Conservation (phyloP, 2,113 vertebrate species). For the Oxyruncus cristatus region DNA sequence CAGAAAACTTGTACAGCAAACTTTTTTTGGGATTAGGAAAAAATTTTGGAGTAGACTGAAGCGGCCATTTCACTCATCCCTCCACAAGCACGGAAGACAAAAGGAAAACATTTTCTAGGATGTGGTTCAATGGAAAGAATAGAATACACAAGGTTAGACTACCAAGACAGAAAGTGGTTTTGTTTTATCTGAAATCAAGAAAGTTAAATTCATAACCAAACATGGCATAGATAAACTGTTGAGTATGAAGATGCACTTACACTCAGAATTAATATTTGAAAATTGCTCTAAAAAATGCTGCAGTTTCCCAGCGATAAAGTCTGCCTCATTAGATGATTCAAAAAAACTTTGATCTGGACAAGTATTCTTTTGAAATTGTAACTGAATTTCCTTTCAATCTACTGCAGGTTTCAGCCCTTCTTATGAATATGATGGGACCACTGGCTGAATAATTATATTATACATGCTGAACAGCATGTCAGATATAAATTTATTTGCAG, state of each 20-base stretch:
- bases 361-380: not conserved
- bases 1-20: constrained; percentile 13
- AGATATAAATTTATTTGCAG: not conserved
- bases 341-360: not conserved
- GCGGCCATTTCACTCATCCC: not conserved
- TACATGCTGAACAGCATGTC: not conserved
- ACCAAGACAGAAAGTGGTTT: not conserved
- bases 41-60: not conserved
- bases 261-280: not conserved
- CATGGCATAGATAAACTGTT: not conserved
- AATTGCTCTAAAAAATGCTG: not conserved
- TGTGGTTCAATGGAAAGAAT: not conserved
- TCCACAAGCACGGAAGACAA: not conserved
- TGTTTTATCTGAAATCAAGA: not conserved
- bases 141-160: not conserved
- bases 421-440: not conserved
- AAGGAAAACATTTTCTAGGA: not conserved
- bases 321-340: not conserved
- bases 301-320: not conserved
- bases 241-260: not conserved
- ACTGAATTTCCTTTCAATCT: not conserved
- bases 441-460: not conserved
- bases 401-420: not conserved
- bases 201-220: not conserved
- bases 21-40: not conserved